Evolutionary conservation across 1,140 invertebrate species (phyloP).

Genomic region (Bradynema listronoti): DNA sequence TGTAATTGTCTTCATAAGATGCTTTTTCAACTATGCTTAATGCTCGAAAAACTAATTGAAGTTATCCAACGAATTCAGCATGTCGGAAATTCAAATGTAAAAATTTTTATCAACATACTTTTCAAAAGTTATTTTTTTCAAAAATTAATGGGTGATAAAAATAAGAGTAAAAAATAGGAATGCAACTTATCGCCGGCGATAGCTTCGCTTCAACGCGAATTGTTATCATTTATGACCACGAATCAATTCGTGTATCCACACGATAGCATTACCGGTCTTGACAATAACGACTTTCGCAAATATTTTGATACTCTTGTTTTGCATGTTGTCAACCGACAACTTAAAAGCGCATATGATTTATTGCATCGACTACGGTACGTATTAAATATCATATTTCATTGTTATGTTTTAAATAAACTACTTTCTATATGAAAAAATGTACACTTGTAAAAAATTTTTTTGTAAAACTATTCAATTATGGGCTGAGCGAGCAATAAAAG

Average conservation of each 20-base stretch:
- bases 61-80: slow-evolving; percentile 62
- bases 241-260: not conserved
- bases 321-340: slow-evolving; percentile 55
- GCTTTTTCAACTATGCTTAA: slow-evolving; percentile 80
- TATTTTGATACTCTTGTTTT: slow-evolving; percentile 45
- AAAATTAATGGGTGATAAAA: no score
- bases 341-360: slow-evolving; percentile 47
- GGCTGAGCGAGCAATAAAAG: no score
- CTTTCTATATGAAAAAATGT: no score
- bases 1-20: slow-evolving; percentile 77
- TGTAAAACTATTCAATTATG: no score
- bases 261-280: no score
- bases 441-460: no score
- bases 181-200: slow-evolving; percentile 54
- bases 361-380: no score
- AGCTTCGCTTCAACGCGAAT: slow-evolving; percentile 45
- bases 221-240: slow-evolving; percentile 31
- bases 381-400: no score
- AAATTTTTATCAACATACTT: not conserved
- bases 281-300: not conserved
- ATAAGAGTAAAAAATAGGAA: no score
- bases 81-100: slow-evolving; percentile 44
- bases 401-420: no score
- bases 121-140: slow-evolving; percentile 20
- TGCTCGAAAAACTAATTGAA: slow-evolving; percentile 85